Evolutionary conservation across 2,113 vertebrate species (phyloP).

Genomic region (Microcebus ravelobensis): DNA sequence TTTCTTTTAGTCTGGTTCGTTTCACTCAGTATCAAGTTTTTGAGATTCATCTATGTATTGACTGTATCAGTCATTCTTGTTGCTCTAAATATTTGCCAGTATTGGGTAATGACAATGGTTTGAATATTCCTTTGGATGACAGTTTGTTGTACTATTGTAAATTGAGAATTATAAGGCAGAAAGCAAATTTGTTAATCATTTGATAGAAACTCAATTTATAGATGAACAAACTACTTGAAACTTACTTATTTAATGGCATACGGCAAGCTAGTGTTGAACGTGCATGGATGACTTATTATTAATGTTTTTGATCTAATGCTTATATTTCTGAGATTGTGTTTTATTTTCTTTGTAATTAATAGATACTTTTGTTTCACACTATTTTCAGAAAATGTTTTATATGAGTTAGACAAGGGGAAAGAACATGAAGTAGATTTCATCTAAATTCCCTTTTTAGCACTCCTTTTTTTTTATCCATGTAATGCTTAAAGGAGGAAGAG

Average conservation of each 20-base stretch:
- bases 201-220: slow-evolving; percentile 3
- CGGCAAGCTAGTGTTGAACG: slow-evolving; percentile 17
- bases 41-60: not conserved
- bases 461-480: not conserved
- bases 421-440: not conserved
- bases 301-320: not conserved
- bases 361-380: not conserved
- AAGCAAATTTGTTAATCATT: slow-evolving; percentile 15
- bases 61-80: not conserved
- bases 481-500: not conserved
- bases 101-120: not conserved
- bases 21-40: not conserved
- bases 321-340: slow-evolving; percentile 22
- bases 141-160: not conserved
- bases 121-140: not conserved
- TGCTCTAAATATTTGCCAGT: not conserved
- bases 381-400: not conserved
- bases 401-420: not conserved
- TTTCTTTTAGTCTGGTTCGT: not conserved
- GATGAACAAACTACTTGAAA: slow-evolving; percentile 8
- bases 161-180: not conserved
- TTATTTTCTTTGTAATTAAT: slow-evolving; percentile 43
- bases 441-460: not conserved
- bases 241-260: not conserved
- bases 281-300: slow-evolving; percentile 12